Conservation (phyloP, 2,113 vertebrate genomes). For the Lethenteron reissneri region DNA sequence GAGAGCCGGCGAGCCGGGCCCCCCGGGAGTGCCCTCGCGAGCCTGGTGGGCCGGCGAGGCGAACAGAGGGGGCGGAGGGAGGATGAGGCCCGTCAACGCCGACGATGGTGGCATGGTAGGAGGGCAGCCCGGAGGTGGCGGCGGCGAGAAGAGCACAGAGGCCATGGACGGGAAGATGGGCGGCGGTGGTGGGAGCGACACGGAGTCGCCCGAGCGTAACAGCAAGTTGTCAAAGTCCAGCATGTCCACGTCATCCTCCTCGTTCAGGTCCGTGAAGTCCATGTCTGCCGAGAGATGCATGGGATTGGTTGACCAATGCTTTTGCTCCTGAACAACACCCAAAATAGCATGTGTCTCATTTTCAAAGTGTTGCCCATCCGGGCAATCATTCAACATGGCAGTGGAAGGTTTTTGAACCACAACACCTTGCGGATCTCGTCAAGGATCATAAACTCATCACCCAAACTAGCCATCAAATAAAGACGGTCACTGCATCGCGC, state of each 20-base stretch:
- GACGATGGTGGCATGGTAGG: constrained; percentile 2
- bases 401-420: too few species aligned
- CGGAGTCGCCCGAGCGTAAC: constrained; percentile 28
- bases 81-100: too few species aligned
- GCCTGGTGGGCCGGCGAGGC: constrained; percentile 17
- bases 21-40: constrained; percentile 19
- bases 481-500: too few species aligned
- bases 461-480: too few species aligned
- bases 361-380: too few species aligned
- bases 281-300: constrained; percentile 29
- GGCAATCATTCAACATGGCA: too few species aligned
- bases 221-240: constrained; percentile 41
- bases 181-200: constrained; percentile 41
- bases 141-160: constrained; percentile 39
- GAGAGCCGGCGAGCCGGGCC: constrained; percentile 46
- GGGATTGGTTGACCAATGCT: too few species aligned
- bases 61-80: constrained; percentile 30
- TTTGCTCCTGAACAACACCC: too few species aligned
- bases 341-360: too few species aligned
- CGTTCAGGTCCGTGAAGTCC: constrained; percentile 83
- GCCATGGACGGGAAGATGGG: constrained; percentile 34
- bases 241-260: constrained; percentile 69
- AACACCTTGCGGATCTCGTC: too few species aligned
- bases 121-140: constrained; percentile 26
- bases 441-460: too few species aligned